Evolutionary conservation across 1,140 invertebrate genomes (phyloP).

Genomic region (Heliconius melpomene): DNA sequence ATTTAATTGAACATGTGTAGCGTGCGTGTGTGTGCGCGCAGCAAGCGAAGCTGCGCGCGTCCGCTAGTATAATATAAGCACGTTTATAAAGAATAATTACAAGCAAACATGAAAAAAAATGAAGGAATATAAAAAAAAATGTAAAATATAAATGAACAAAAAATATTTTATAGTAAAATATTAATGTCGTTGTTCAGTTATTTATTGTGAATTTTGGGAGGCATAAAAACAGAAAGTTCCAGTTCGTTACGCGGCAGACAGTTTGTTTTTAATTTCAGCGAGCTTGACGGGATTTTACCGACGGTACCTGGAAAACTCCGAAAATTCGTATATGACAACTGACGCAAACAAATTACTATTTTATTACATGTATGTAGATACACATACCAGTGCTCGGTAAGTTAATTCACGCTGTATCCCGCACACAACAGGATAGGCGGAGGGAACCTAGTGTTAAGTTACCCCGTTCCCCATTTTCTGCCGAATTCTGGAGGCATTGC

Average conservation of each 20-base stretch:
- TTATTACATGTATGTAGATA: neutral
- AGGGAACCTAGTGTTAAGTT: too few relatives aligned
- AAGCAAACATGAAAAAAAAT: neutral
- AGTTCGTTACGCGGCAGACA: neutral
- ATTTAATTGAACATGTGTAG: too few relatives aligned
- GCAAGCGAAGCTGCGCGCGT: too few relatives aligned
- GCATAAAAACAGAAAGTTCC: neutral
- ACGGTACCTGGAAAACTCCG: neutral
- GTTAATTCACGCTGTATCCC: too few relatives aligned
- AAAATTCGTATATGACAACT: constrained; percentile 3
- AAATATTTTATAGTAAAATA: neutral
- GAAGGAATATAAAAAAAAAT: neutral
- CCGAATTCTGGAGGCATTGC: too few relatives aligned
- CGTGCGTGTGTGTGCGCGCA: too few relatives aligned
- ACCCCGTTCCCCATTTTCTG: too few relatives aligned
- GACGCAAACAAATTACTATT: neutral
- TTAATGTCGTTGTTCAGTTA: neutral
- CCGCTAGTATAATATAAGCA: too few relatives aligned
- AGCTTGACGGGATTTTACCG: neutral
- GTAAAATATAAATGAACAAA: neutral
- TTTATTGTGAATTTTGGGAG: neutral
- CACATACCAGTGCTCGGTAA: neutral
- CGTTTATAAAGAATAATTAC: too few relatives aligned
- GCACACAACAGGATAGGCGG: too few relatives aligned
- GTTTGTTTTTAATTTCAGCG: neutral